Conservation (phyloP, 2,888 invertebrate genomes). For the Melipona beecheii region DNA sequence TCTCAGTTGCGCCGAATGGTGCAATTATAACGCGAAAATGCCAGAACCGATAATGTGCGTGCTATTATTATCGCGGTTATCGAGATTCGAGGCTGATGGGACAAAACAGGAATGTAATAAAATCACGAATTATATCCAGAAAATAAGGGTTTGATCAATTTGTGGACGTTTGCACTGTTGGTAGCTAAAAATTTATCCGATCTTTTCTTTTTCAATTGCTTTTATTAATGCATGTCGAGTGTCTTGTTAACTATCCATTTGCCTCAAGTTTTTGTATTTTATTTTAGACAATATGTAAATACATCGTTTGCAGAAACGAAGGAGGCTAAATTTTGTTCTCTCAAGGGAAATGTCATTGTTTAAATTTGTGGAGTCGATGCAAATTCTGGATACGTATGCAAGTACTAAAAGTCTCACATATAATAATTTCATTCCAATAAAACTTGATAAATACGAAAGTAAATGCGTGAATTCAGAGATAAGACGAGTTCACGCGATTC, state of each 20-base stretch:
- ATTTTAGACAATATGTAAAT: no score
- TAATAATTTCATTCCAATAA: background rate
- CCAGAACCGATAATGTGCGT: conserved; percentile 6
- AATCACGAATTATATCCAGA: background rate
- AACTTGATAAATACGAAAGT: background rate
- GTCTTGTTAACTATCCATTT: no score
- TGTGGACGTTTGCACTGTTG: background rate
- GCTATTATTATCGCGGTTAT: conserved; percentile 17
- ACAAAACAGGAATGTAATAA: background rate
- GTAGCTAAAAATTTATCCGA: background rate
- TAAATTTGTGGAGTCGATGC: no score
- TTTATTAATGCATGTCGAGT: background rate
- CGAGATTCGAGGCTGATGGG: background rate
- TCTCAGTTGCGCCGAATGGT: conserved; percentile 7
- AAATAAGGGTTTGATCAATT: background rate
- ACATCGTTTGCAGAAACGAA: no score
- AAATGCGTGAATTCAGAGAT: background rate
- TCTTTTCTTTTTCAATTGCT: background rate
- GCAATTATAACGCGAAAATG: conserved; percentile 6
- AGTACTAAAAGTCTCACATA: no score
- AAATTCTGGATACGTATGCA: no score
- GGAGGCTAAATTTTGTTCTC: no score
- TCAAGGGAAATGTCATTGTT: no score
- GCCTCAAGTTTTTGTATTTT: no score
- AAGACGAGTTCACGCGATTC: background rate